Percentiles rank a stretch among this genome's conserved stretches.
phyloP scores from a whole-genome alignment of 2,888 invertebrate genomes.

The Disparrhopalites patrizii region DNA sequence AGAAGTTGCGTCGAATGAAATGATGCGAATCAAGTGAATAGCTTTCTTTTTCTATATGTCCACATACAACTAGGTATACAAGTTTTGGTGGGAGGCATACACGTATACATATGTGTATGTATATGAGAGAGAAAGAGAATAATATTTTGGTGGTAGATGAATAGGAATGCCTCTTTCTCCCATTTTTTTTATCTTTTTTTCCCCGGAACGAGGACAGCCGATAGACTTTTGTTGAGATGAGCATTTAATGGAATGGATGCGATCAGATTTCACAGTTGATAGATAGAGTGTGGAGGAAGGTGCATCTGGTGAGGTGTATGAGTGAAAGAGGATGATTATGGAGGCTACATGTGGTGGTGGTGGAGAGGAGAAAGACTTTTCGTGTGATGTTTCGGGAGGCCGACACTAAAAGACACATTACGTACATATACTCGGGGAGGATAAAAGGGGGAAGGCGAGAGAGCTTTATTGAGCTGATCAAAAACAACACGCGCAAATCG shows the following conservation, averaged over 20 bases:
- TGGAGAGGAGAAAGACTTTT: conserved; percentile 13
- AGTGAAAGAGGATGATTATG: conserved; percentile 16
- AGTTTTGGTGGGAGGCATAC: no score
- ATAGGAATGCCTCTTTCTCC: conserved; percentile 20
- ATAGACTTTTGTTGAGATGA: conserved; percentile 30
- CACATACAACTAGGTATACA: no score
- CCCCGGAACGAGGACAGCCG: conserved; percentile 11
- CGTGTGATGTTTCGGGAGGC: conserved; percentile 28
- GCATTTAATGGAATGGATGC: conserved; percentile 37
- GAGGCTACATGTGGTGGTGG: conserved; percentile 24
- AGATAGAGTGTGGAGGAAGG: conserved; percentile 22
- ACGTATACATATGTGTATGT: no score
- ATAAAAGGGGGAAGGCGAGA: conserved; percentile 26
- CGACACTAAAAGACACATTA: no score
- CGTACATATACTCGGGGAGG: background rate
- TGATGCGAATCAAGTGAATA: no score
- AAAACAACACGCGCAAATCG: conserved; percentile 46
- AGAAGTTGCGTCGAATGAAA: background rate
- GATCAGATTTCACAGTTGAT: conserved; percentile 36
- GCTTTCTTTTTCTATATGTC: no score
- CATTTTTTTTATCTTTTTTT: no score
- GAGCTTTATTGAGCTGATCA: conserved; percentile 46
- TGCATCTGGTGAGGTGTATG: conserved; percentile 23
- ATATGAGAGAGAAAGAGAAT: background rate
- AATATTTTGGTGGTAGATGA: conserved; percentile 13